Evolutionary conservation across 2,888 invertebrate genomes (phyloP).

Genomic region (Aleiodes leptofemur): DNA sequence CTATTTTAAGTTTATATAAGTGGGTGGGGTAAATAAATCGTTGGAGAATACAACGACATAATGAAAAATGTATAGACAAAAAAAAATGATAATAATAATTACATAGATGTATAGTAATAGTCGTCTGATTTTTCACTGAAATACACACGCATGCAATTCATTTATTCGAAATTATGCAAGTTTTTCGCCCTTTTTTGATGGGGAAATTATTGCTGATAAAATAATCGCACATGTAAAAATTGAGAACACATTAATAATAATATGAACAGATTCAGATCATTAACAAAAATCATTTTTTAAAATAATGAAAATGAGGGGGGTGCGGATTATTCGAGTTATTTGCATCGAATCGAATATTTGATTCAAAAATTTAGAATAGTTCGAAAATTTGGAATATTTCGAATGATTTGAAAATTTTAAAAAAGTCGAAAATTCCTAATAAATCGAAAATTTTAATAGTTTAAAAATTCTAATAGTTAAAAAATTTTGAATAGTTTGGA

Average conservation of each 20-base stretch:
- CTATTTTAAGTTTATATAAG: background rate
- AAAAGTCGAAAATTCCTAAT: no score
- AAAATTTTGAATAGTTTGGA: no score
- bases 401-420: no score
- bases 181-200: background rate
- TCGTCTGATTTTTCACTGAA: background rate
- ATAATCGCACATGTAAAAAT: slow-evolving; percentile 16
- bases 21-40: slow-evolving; percentile 14
- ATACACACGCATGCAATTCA: background rate
- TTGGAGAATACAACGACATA: slow-evolving; percentile 19
- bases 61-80: slow-evolving; percentile 23
- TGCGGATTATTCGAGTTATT: no score
- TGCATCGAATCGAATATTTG: no score
- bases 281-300: no score
- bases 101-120: slow-evolving; percentile 22
- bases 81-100: slow-evolving; percentile 22
- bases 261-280: no score
- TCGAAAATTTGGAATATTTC: no score
- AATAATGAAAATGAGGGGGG: no score
- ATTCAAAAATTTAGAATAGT: no score
- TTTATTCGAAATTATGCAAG: background rate
- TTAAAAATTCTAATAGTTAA: no score
- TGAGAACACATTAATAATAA: background rate
- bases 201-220: background rate
- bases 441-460: no score